Evolutionary conservation across 2,888 invertebrate genomes (phyloP).

Genomic region (Chironomus tentans): DNA sequence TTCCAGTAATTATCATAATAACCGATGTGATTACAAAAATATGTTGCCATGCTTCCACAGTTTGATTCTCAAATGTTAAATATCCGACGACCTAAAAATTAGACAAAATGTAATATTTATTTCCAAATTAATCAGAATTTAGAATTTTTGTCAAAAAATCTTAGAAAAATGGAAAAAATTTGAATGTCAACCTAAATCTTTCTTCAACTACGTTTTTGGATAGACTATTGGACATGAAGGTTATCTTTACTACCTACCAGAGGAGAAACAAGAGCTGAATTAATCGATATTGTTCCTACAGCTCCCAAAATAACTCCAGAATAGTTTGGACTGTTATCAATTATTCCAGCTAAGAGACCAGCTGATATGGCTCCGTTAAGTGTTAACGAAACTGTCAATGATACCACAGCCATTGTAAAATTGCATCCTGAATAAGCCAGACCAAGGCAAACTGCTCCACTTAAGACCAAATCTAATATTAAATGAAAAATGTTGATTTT

Average conservation of each 20-base stretch:
- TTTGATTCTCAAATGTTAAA: conserved; percentile 54
- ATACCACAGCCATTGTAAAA: conserved; percentile 48
- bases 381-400: conserved; percentile 53
- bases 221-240: too few species aligned
- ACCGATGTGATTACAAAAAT: conserved; percentile 49
- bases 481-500: too few species aligned
- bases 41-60: conserved; percentile 50
- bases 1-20: conserved; percentile 46
- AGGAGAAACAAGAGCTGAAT: conserved; percentile 54
- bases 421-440: conserved; percentile 56
- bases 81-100: conserved; percentile 45
- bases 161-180: too few species aligned
- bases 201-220: too few species aligned
- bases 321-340: conserved; percentile 57
- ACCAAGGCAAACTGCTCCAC: conserved; percentile 52
- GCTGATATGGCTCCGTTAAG: conserved; percentile 58
- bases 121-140: too few species aligned
- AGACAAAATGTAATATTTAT: too few species aligned
- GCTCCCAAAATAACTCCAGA: conserved; percentile 51
- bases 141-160: too few species aligned
- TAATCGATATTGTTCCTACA: conserved; percentile 40
- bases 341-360: conserved; percentile 55
- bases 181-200: too few species aligned
- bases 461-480: conserved; percentile 35
- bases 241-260: conserved; percentile 34